Conservation (phyloP, 2,888 invertebrate species). For the Ormyrus labotus region DNA sequence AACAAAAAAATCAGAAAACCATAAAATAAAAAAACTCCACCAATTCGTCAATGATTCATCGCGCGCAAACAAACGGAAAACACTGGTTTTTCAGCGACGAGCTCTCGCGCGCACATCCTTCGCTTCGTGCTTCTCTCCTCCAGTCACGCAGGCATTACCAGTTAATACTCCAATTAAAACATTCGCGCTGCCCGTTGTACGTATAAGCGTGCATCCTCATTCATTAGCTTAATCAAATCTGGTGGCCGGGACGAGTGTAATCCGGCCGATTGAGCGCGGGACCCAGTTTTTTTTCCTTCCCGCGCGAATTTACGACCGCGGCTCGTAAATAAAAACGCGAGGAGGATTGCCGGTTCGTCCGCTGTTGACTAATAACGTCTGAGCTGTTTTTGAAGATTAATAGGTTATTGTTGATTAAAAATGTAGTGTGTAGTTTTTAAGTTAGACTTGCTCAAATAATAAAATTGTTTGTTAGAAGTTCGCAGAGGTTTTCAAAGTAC, state of each 20-base stretch:
- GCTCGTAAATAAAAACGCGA: no score
- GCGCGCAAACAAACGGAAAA: not conserved
- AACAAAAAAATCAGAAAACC: not conserved
- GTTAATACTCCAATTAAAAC: slow-evolving; percentile 49
- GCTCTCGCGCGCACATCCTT: no score
- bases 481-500: no score
- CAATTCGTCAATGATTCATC: not conserved
- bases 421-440: no score
- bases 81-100: no score
- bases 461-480: no score
- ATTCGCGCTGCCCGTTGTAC: slow-evolving; percentile 5
- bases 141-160: not conserved
- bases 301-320: not conserved
- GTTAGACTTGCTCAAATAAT: no score
- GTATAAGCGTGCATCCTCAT: slow-evolving; percentile 41
- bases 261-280: slow-evolving; percentile 39
- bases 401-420: no score
- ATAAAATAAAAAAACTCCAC: not conserved
- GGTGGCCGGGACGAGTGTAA: slow-evolving; percentile 27
- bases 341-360: no score
- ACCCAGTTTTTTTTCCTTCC: not conserved
- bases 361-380: no score
- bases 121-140: no score
- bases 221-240: slow-evolving; percentile 53
- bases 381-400: no score